Evolutionary conservation across 1,140 invertebrate species (phyloP), one percentile per base, ranked within the genome.

Genomic region (Brachionus sp.): DNA sequence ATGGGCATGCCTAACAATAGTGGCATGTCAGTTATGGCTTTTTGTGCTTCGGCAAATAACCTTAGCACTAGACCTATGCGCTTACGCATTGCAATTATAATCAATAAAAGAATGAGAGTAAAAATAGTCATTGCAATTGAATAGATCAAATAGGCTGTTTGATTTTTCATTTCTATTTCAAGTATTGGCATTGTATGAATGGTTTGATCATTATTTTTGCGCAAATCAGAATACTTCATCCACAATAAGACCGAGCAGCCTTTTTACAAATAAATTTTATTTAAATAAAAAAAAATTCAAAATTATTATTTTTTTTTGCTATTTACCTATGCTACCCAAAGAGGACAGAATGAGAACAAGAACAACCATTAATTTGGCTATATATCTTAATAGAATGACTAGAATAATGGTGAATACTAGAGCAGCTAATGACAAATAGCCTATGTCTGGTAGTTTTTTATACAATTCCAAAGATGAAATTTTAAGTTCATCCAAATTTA

Each of bases 1-100:
- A 98, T 88, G 0, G 97, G 97, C 90, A 97, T 98, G 46, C 96
- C 90, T 6, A 98, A 89, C 2, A 94, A 93, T 9, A 94, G 93
- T 84, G 94, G 92, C 85, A 95, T 93, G 70, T 91, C 92, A 53
- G 92, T 92, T 0, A 98, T 93, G 46, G 96, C 96, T 89, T 94
- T 96, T 88, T 94, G 92, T 92, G 94, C 88, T 92, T 94, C 87
- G 66, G 90, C 89, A 82, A 98, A 96, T 1, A 98, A 90, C 6
- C 95, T 93, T 73, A 97, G 94, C 1, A 96, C 96, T 78, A 98
- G 92, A 9, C 90, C 88, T 68, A 98, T 95, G 83, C 95, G 90
- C 64, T 92, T 93, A 33, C 95, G 91, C 90, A 96, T 92, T 64
- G 93, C 92, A 84, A 93, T 90, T 10, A 95, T 91, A 4, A 96